Percentiles rank a stretch among this genome's conserved stretches.
phyloP scores from a whole-genome alignment of 1,140 invertebrate genomes.

The Octopus bimaculoides region DNA sequence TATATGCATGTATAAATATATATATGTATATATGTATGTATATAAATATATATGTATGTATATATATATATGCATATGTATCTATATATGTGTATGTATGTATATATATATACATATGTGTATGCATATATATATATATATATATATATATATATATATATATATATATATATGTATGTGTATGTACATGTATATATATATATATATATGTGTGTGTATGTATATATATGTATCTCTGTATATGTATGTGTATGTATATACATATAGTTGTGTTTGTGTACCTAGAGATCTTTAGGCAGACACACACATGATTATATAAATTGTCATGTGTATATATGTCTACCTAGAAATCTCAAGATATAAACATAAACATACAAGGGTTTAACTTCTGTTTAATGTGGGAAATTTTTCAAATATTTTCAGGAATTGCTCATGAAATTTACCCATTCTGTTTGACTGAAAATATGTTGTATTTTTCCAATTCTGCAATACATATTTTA shows the following conservation, averaged over 20 bases:
- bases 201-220: not conserved
- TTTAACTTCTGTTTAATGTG: no score
- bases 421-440: no score
- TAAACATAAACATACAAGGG: no score
- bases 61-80: not conserved
- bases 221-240: not conserved
- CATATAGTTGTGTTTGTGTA: not conserved
- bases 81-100: not conserved
- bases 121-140: not conserved
- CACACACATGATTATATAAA: not conserved
- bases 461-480: no score
- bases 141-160: not conserved
- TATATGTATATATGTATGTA: not conserved
- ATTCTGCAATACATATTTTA: no score
- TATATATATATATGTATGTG: not conserved
- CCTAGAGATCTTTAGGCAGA: not conserved
- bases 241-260: not conserved
- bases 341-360: not conserved
- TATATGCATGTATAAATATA: not conserved
- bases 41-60: not conserved
- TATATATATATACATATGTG: not conserved
- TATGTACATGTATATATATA: not conserved
- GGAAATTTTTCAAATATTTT: no score
- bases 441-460: no score
- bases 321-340: not conserved